phyloP scores from a whole-genome alignment of 2,113 vertebrate species.

The Engystomops pustulosus region DNA sequence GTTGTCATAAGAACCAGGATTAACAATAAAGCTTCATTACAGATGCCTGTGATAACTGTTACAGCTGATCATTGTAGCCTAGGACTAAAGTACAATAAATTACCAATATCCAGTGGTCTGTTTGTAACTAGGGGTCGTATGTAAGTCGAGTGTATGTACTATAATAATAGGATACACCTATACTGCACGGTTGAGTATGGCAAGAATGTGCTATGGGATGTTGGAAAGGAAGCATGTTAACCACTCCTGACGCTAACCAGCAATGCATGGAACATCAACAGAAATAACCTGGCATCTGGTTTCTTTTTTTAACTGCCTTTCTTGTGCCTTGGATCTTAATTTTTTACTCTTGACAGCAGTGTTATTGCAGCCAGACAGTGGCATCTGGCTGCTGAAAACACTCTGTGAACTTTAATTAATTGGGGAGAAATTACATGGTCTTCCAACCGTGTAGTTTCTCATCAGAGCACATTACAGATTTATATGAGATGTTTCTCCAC shows the following conservation, averaged over 20 bases:
- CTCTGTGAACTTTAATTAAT: slow-evolving; percentile 98
- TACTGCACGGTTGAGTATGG: background rate
- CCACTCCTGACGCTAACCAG: slow-evolving; percentile 79
- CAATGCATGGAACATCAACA: slow-evolving; percentile 76
- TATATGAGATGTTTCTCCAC: slow-evolving; percentile 99
- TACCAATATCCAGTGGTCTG: too few species aligned
- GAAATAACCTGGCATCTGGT: slow-evolving; percentile 89
- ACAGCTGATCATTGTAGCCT: too few species aligned
- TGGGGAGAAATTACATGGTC: slow-evolving; percentile 99
- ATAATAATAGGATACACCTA: background rate
- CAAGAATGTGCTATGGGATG: background rate
- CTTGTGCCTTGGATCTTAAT: slow-evolving; percentile 91
- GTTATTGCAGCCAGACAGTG: slow-evolving; percentile 93
- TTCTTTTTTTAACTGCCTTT: slow-evolving; percentile 91
- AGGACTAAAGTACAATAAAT: too few species aligned
- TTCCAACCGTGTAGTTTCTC: slow-evolving; percentile 99
- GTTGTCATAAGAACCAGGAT: too few species aligned
- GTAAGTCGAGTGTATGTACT: too few species aligned
- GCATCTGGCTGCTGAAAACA: slow-evolving; percentile 88
- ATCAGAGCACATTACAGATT: slow-evolving; percentile 99
- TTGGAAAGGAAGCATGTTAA: slow-evolving; percentile 85
- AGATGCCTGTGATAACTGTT: too few species aligned
- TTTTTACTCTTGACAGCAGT: slow-evolving; percentile 96
- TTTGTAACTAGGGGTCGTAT: too few species aligned
- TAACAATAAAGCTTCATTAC: too few species aligned